Evolutionary conservation across 1,140 invertebrate species (phyloP).

Genomic region (Holcopasites calliopsidis): DNA sequence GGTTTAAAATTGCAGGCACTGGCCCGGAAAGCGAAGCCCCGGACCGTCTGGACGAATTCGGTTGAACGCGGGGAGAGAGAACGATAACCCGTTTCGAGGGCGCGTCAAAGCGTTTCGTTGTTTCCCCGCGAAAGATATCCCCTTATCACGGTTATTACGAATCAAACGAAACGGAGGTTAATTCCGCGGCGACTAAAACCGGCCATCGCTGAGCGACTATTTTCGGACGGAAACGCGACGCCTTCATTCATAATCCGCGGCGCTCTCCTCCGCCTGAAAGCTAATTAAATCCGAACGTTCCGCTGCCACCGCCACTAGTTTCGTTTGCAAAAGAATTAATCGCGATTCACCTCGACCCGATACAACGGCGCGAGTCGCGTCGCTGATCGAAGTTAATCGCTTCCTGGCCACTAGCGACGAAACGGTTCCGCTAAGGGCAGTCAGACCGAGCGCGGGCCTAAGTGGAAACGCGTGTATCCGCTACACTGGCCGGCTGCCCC

Average conservation of each 20-base stretch:
- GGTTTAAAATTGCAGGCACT: slow-evolving; percentile 24
- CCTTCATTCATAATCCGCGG: slow-evolving; percentile 36
- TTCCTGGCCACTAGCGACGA: not conserved
- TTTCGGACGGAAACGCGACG: slow-evolving; percentile 32
- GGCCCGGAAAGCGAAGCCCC: slow-evolving; percentile 16
- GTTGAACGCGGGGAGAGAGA: not conserved
- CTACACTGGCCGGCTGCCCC: slow-evolving; percentile 50
- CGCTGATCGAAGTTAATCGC: not conserved
- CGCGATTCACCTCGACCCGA: no score
- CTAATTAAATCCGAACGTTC: slow-evolving; percentile 31
- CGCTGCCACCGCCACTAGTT: not conserved
- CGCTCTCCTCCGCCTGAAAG: not conserved
- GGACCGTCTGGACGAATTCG: not conserved
- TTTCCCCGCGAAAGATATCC: not conserved
- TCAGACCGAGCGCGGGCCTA: slow-evolving; percentile 56
- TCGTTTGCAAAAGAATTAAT: not conserved
- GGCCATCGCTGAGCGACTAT: slow-evolving; percentile 20
- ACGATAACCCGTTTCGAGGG: not conserved
- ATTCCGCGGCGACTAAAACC: slow-evolving; percentile 25
- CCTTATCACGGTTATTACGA: not conserved
- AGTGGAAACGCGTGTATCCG: slow-evolving; percentile 77
- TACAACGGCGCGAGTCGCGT: not conserved
- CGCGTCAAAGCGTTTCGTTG: not conserved
- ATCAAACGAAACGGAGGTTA: slow-evolving; percentile 18
- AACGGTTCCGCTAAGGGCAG: not conserved